A percentile compares a stretch with the other conserved stretches of the same genome.
Conservation (phyloP, 1,140 invertebrate species). For the Acromyrmex charruanus region DNA sequence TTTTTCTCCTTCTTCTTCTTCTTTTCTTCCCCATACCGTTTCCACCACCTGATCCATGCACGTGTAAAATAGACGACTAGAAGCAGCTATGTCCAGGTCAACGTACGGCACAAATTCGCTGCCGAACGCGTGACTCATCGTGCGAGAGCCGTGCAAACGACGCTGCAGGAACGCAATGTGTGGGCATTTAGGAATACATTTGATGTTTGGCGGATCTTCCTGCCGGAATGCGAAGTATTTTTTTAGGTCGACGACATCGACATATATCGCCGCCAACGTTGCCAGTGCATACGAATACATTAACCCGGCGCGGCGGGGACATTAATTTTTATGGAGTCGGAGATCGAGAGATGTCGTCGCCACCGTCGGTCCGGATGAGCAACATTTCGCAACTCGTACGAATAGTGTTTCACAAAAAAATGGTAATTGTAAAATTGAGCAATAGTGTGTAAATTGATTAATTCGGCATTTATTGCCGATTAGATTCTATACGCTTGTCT, state of each 20-base stretch:
- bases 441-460: neutral
- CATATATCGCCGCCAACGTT: constrained; percentile 25
- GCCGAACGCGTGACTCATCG: constrained; percentile 69
- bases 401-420: neutral
- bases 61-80: constrained; percentile 64
- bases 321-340: constrained; percentile 30
- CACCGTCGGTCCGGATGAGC: neutral
- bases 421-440: neutral
- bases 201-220: neutral
- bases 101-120: constrained; percentile 63
- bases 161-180: constrained; percentile 10
- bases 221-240: constrained; percentile 66
- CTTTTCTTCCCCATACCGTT: neutral
- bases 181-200: constrained; percentile 20
- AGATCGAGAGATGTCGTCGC: neutral
- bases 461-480: neutral
- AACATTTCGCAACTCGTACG: neutral
- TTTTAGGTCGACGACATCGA: constrained; percentile 44
- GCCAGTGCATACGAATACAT: constrained; percentile 48
- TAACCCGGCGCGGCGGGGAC: constrained; percentile 2
- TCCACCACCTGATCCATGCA: constrained; percentile 41
- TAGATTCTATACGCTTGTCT: neutral
- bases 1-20: neutral
- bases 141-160: neutral
- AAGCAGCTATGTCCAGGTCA: constrained; percentile 68